phyloP scores from a whole-genome alignment of 2,888 invertebrate species.

The Artemia sinica region DNA sequence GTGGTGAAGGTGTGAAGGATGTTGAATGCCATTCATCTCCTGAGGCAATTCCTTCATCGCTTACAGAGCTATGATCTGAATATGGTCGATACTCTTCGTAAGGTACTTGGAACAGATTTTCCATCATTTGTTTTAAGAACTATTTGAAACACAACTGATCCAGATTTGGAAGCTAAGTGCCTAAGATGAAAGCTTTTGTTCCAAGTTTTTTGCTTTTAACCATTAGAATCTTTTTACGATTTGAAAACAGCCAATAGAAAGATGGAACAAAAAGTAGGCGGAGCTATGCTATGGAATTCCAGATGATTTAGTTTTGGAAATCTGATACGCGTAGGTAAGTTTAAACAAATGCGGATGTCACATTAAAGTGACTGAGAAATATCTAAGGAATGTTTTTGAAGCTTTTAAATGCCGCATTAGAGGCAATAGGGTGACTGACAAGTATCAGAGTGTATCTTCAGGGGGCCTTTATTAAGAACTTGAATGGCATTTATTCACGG shows the following conservation, averaged over 20 bases:
- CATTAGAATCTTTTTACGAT: no score
- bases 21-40: not conserved
- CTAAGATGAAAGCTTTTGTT: constrained; percentile 1
- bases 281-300: not conserved
- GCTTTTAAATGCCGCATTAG: no score
- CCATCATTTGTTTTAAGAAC: not conserved
- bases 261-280: not conserved
- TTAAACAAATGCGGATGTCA: constrained; percentile 12
- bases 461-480: no score
- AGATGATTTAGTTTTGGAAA: not conserved
- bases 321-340: constrained; percentile 4
- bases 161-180: constrained; percentile 7
- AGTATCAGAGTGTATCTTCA: no score
- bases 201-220: not conserved
- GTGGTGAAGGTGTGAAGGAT: not conserved
- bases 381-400: constrained; percentile 3
- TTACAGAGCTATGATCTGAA: constrained; percentile 10
- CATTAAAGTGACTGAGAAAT: not conserved
- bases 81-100: constrained; percentile 6
- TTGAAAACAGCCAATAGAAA: not conserved
- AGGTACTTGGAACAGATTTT: constrained; percentile 8
- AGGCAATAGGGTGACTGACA: no score
- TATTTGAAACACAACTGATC: not conserved
- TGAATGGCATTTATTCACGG: no score
- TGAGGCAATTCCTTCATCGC: constrained; percentile 3